phyloP scores from a whole-genome alignment of 2,888 invertebrate species.

The Apodemia hepburni region DNA sequence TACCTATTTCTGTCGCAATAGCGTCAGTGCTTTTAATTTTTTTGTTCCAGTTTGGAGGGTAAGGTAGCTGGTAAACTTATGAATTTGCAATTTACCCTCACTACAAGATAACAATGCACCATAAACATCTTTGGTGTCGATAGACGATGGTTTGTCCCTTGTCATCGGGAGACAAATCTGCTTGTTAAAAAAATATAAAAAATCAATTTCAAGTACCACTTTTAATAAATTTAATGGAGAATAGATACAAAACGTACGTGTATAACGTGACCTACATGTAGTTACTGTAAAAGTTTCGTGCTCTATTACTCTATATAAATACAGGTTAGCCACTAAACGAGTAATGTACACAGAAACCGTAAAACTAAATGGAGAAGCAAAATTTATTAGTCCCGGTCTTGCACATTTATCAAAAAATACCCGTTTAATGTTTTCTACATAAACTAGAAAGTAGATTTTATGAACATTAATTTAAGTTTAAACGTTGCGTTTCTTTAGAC shows the following conservation, averaged over 20 bases:
- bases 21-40: no score
- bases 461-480: neutral
- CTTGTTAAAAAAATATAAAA: no score
- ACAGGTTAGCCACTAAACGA: conserved; percentile 4
- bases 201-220: no score
- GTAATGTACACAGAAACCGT: neutral
- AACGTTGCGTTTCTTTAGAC: neutral
- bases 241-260: conserved; percentile 1
- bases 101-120: no score
- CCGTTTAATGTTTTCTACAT: neutral
- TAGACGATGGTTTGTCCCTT: no score
- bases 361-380: neutral
- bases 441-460: neutral
- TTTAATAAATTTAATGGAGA: neutral
- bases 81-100: no score
- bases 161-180: no score
- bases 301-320: conserved; percentile 10
- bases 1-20: no score
- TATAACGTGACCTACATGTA: conserved; percentile 5
- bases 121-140: no score
- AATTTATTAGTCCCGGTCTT: neutral
- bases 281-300: conserved; percentile 5
- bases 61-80: no score
- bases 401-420: conserved; percentile 1
- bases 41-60: no score